phyloP scores from a whole-genome alignment of 2,888 invertebrate genomes.

The Margaritifera margaritifera region DNA sequence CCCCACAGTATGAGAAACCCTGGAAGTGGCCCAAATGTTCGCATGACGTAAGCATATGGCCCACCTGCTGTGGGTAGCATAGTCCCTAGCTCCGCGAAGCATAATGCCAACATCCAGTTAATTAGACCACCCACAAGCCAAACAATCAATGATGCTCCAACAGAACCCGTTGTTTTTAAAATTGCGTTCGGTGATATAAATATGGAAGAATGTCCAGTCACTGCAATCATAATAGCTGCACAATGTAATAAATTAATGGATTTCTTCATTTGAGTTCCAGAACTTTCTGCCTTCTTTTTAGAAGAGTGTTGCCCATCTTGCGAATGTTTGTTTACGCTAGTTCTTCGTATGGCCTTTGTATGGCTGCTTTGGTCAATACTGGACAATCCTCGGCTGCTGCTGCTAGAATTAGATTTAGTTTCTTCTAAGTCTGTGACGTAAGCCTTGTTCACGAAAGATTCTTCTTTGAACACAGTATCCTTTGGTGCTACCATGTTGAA shows the following conservation, averaged over 20 bases:
- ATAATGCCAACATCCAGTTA: constrained; percentile 75
- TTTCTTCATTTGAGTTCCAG: constrained; percentile 44
- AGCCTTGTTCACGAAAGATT: too few species aligned
- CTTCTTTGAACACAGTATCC: too few species aligned
- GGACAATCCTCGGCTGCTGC: too few species aligned
- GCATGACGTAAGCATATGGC: constrained; percentile 81
- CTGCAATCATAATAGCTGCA: constrained; percentile 58
- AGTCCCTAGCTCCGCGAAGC: constrained; percentile 87
- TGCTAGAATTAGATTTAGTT: too few species aligned
- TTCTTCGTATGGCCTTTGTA: too few species aligned
- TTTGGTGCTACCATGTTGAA: too few species aligned
- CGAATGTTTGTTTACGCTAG: too few species aligned
- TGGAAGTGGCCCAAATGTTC: constrained; percentile 74
- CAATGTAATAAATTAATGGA: constrained; percentile 58
- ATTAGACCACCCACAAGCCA: constrained; percentile 96
- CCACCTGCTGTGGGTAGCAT: constrained; percentile 86
- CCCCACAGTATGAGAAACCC: constrained; percentile 78
- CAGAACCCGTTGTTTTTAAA: constrained; percentile 87
- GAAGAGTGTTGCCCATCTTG: too few species aligned
- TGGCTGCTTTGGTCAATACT: too few species aligned
- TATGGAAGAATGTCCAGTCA: constrained; percentile 76
- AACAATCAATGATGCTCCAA: constrained; percentile 94
- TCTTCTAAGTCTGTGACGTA: too few species aligned
- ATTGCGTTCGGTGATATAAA: constrained; percentile 98
- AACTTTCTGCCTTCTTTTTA: too few species aligned